These are phyloP conservation scores for Asobara japonica DNA, from an alignment of 1,140 invertebrate species.

Conservation along the genomic window DNA sequence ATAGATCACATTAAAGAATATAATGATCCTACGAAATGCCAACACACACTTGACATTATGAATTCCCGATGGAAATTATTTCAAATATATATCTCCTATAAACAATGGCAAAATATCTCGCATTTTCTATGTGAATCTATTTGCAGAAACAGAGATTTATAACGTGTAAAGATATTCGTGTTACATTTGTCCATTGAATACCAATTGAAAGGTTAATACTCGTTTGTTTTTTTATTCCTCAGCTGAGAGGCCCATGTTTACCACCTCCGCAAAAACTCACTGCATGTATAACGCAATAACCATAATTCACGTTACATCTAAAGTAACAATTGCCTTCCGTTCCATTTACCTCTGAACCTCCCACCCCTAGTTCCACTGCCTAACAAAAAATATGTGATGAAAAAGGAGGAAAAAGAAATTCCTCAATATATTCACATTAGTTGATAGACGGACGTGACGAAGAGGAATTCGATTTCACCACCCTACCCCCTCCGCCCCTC, in stretches of 20 bases:
- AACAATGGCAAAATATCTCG: too few relatives aligned
- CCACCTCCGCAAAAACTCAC: slow-evolving; percentile 20
- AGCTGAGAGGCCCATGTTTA: background rate
- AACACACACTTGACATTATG: too few relatives aligned
- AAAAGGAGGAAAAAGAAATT: background rate
- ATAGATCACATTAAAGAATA: too few relatives aligned
- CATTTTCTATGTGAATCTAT: too few relatives aligned
- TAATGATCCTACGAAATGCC: too few relatives aligned
- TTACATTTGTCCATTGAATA: background rate
- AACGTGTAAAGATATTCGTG: background rate
- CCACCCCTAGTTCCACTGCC: background rate
- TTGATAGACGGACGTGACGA: slow-evolving; percentile 35
- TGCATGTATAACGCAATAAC: slow-evolving; percentile 27
- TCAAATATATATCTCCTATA: too few relatives aligned
- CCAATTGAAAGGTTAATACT: background rate
- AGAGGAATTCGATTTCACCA: slow-evolving; percentile 23
- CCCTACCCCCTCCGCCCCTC: too few relatives aligned
- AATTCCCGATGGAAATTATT: background rate
- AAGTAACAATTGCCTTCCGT: slow-evolving; percentile 31
- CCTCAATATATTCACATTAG: slow-evolving; percentile 39
- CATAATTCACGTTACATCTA: slow-evolving; percentile 27
- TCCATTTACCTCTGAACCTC: slow-evolving; percentile 34
- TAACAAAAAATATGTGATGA: background rate
- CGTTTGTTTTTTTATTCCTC: background rate
- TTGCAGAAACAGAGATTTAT: background rate